Base-by-base conservation (phyloP, 2,888 invertebrate species). In the Suillia variegata region DNA sequence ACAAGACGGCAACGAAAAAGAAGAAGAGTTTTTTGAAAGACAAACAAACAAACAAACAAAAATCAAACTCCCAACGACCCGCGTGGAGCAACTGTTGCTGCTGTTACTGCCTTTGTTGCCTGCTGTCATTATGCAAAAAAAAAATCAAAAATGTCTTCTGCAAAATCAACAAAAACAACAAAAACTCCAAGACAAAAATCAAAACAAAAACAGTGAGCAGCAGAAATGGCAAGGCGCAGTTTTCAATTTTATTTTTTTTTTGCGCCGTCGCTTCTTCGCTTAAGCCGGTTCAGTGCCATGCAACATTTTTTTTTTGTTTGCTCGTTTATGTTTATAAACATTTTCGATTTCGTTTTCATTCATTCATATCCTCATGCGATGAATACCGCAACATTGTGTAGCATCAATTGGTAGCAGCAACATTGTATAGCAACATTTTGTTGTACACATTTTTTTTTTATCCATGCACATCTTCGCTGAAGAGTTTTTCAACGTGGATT, bases 401-500 rank as follows among this genome's bases (percentile, higher is more conserved):
- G n/a, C n/a, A n/a, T 38, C 12, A 38, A 38, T 13, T 10, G 58
- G n/a, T 33, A 53, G 24, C 26, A 31, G 31, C 48, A 47, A 15
- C 54, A 59, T 54, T 62, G 15, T 18, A 20, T 13, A 52, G 73
- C 69, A 70, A 68, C 71, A 71, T 64, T 63, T 58, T 61, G 73
- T 59, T 47, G 38, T 10, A 5, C 4, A n/a, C n/a, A 13, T 38
- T 13, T 3, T 38, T 38, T 20, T 8, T 42, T 38, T 24, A 2
- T 22, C 17, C 26, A 18, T 20, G 45, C 45, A n/a, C n/a, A 45
- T 45, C 45, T 17, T 45, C 20, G 45, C 45, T 18, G 18, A 17
- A 6, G 6, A 31, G 6, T 31, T 31, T 31, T 38, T 26, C 26
- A 26, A 26, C 4, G 45, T 13, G 45, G 45, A 17, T 18, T 45